Conservation (phyloP, 1,140 invertebrate genomes). For the Aphelenchoides avenae region DNA sequence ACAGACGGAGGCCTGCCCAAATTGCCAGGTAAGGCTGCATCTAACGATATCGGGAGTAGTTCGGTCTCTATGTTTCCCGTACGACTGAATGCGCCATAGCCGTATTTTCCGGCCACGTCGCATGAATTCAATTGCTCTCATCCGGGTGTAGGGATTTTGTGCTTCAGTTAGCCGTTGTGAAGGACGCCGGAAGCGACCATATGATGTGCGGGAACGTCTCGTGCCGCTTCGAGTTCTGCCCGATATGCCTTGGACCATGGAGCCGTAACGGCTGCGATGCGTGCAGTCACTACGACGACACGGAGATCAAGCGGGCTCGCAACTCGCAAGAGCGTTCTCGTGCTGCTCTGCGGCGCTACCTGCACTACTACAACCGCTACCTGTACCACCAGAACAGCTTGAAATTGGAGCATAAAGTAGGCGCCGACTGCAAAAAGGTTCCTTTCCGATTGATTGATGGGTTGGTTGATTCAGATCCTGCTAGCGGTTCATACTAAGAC, state of each 20-base stretch:
- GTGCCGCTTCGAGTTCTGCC: slow-evolving; percentile 94
- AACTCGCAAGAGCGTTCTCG: too few relatives aligned
- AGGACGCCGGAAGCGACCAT: slow-evolving; percentile 98
- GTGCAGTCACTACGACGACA: slow-evolving; percentile 96
- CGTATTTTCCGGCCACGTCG: neutral
- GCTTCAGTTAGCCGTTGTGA: slow-evolving; percentile 94
- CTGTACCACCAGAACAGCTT: slow-evolving; percentile 97
- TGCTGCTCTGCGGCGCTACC: slow-evolving; percentile 95
- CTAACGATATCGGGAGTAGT: too few relatives aligned
- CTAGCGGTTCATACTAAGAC: slow-evolving; percentile 70
- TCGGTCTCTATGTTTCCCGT: too few relatives aligned
- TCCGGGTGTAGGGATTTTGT: too few relatives aligned
- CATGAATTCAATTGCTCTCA: too few relatives aligned
- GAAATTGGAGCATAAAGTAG: slow-evolving; percentile 87
- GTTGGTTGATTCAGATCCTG: slow-evolving; percentile 62
- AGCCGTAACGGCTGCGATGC: slow-evolving; percentile 96
- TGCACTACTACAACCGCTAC: slow-evolving; percentile 99
- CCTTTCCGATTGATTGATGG: too few relatives aligned
- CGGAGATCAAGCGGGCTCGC: too few relatives aligned
- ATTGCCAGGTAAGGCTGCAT: slow-evolving; percentile 43
- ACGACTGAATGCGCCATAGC: neutral
- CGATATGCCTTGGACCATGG: slow-evolving; percentile 98
- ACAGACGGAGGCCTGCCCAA: slow-evolving; percentile 75
- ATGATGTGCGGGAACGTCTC: slow-evolving; percentile 98
- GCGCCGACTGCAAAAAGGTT: too few relatives aligned